Conservation (phyloP, 1,140 invertebrate species). For the Choristoneura fumiferana region DNA sequence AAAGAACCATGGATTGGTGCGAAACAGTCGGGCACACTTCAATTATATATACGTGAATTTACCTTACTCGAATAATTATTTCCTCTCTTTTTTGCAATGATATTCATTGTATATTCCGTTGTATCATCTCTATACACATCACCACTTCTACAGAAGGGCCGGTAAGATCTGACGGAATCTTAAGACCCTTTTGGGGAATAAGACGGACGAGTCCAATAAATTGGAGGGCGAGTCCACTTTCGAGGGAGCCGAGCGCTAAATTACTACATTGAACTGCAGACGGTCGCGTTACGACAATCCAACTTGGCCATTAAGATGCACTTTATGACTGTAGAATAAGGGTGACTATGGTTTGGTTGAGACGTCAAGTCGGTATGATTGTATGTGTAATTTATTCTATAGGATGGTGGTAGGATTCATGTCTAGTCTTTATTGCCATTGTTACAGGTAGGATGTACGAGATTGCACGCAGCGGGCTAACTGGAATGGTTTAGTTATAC, state of each 20-base stretch:
- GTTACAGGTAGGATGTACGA: background rate
- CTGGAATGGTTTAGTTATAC: no score
- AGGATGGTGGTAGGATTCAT: background rate
- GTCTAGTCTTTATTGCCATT: constrained; percentile 2
- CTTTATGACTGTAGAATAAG: background rate
- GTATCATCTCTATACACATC: constrained; percentile 33
- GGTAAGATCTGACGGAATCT: constrained; percentile 49
- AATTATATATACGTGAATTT: no score
- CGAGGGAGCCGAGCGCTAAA: background rate
- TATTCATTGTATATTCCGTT: background rate
- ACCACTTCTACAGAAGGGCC: constrained; percentile 24
- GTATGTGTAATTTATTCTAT: constrained; percentile 5
- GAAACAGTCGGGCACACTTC: no score
- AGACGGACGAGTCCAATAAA: constrained; percentile 57
- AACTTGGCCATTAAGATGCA: background rate
- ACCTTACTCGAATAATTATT: no score
- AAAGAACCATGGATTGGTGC: no score
- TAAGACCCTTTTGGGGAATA: constrained; percentile 55
- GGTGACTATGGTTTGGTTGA: background rate
- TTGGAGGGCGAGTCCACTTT: constrained; percentile 46
- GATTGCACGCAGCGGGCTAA: background rate
- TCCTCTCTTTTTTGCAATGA: no score
- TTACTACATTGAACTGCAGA: constrained; percentile 2
- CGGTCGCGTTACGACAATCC: background rate
- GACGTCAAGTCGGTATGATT: background rate